Base-by-base conservation (phyloP, 2,888 invertebrate genomes). In the Gastracanthus pulcherrimus region DNA sequence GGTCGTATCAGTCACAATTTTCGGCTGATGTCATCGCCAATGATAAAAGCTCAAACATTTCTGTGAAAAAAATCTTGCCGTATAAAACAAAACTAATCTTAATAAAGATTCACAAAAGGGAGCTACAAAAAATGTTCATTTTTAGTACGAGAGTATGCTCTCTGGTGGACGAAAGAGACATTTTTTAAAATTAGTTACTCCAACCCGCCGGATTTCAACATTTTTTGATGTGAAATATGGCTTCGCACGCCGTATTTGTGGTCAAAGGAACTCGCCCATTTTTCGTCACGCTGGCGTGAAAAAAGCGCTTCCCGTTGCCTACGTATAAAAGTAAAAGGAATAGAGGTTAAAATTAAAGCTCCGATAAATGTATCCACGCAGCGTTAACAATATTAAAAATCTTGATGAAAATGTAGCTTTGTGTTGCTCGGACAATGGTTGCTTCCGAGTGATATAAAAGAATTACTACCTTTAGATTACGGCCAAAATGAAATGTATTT, bases 211-310 rank as follows among this genome's bases (percentile, higher is more conserved):
- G 64, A 70, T 78, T 78, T 79, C 74, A 79, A 2, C 66, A 58
- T 75, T 79, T 78, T 78, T 79, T 76, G 4, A 60, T 76, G 69
- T 82, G 79, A 82, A 79, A 76, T 82, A 82, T 76, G 60, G 66
- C 66, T 58, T 67, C n/a, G 67, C 36, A 19, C 23, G 16, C 38
- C 38, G 72, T 82, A 82, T 82, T 79, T 76, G 79, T 72, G 82
- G 79, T 79, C 67, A 79, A 82, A 82, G 79, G 51, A 79, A 72
- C 79, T 79, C 71, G 29, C n/a, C 82, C 76, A 82, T 76, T 76
- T 79, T 79, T 70, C 76, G 75, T 16, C 79, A 23, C 45, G 75
- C 36, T 76, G 60, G 66, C 79, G 60, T 60, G 64, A 71, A 82
- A 78, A 81, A 79, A 82, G 66, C 51, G 66, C 55, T 70, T 70